Evolutionary conservation across 1,140 invertebrate genomes (phyloP).

Genomic region (Danaus melanippus): DNA sequence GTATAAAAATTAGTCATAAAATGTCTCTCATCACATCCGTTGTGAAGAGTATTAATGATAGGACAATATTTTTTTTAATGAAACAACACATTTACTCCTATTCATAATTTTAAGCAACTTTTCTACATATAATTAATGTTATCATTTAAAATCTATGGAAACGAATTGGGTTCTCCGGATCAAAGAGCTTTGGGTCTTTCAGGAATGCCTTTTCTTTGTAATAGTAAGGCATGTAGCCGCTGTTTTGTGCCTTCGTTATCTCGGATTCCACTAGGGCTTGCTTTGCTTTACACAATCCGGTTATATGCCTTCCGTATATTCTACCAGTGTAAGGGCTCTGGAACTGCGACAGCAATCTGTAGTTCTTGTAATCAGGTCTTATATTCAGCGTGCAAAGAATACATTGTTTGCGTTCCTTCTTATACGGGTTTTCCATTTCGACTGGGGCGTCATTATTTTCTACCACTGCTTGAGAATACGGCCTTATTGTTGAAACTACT

Average conservation of each 20-base stretch:
- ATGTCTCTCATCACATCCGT: too few relatives aligned
- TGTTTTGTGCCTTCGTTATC: conserved; percentile 80
- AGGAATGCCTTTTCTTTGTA: conserved; percentile 83
- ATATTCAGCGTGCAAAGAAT: conserved; percentile 92
- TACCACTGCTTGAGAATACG: conserved; percentile 22
- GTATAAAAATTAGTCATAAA: too few relatives aligned
- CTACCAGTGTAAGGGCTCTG: conserved; percentile 93
- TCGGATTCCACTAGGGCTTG: conserved; percentile 80
- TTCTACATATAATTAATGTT: conserved; percentile 6
- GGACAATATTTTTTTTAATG: too few relatives aligned
- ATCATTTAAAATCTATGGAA: conserved; percentile 81
- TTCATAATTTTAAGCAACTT: background rate
- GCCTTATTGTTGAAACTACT: conserved; percentile 24
- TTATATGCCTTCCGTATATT: conserved; percentile 93
- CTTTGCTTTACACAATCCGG: conserved; percentile 85
- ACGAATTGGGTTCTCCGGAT: conserved; percentile 85
- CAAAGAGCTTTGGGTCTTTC: conserved; percentile 89
- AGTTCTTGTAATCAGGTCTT: conserved; percentile 92
- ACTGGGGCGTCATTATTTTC: conserved; percentile 71
- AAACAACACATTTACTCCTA: too few relatives aligned
- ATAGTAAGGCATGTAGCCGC: conserved; percentile 84
- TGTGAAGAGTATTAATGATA: too few relatives aligned
- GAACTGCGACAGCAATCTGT: conserved; percentile 93
- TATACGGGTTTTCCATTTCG: conserved; percentile 87
- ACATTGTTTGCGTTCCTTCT: conserved; percentile 81